Evolutionary conservation across 2,888 invertebrate genomes (phyloP), one percentile per base, ranked within the genome.

Genomic region (Margaritifera margaritifera): DNA sequence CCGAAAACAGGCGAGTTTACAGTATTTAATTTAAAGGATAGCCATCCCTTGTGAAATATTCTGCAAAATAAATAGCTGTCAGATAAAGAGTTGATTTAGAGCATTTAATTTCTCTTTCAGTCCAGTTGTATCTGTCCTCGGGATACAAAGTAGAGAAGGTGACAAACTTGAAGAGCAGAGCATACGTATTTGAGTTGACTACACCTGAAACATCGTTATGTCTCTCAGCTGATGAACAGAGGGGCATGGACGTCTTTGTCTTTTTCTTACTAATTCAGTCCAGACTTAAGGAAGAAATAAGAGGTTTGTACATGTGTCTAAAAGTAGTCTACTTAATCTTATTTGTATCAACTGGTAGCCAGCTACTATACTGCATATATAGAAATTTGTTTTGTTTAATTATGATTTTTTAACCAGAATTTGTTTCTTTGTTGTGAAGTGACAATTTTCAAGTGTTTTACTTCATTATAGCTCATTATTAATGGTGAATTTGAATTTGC

Each of bases 261-360:
- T 87, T 86, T 74, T 74, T 84, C 55, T 63, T 87, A n/a, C 85
- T 84, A 72, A 78, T 80, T 51, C 87, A 87, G 62, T 75, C 80
- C n/a, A 72, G 77, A 66, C 73, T 87, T 6, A 80, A 76, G 53
- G 80, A 81, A 22, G 79, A 81, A 70, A 78, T 87, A 42, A 80
- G 67, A 79, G 83, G 86, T 87, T 64, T 56, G 69, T 66, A 42
- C 60, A 42, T 52, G 25, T 18, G 58, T 65, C 42, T 42, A 42
- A 2, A 42, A 42, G 11, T 25, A 27, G 3, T 27, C 1, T 25
- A 22, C 11, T 42, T 42, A 42, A 42, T 20, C 42, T 6, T 64
- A 55, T 64, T 8, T 59, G 4, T 25, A 8, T 25, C 24, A 59
- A 59, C 11, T 4, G n/a, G 8, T 59, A 20, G 22, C 19, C 20